Conservation (phyloP, 2,888 invertebrate genomes). For the Eupithecia pulchellata region DNA sequence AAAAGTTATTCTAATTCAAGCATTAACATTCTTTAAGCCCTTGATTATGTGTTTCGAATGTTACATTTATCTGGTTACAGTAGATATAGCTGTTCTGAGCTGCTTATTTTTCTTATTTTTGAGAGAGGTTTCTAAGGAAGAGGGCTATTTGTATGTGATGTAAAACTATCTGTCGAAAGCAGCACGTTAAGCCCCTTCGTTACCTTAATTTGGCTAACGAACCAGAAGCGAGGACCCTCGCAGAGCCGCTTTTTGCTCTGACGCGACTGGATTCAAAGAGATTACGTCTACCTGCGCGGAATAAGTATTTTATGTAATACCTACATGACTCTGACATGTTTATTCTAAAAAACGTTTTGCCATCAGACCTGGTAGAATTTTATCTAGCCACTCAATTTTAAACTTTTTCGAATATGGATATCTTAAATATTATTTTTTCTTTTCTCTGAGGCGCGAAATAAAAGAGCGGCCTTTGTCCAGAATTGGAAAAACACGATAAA, state of each 20-base stretch:
- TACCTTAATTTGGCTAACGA: conserved; percentile 79
- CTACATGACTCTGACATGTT: not conserved
- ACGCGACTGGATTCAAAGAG: conserved; percentile 59
- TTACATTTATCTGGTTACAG: too few relatives aligned
- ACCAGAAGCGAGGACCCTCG: conserved; percentile 69
- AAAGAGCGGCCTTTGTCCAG: too few relatives aligned
- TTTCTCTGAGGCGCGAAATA: too few relatives aligned
- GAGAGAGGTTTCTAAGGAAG: not conserved
- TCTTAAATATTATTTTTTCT: not conserved
- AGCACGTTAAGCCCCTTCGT: not conserved
- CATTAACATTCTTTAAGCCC: too few relatives aligned
- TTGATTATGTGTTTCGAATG: too few relatives aligned
- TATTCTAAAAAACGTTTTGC: not conserved
- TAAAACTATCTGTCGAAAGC: not conserved
- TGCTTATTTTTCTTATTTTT: too few relatives aligned
- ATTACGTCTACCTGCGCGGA: conserved; percentile 36
- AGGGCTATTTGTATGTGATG: not conserved
- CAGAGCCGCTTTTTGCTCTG: conserved; percentile 64
- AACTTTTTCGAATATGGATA: not conserved
- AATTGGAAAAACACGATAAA: too few relatives aligned
- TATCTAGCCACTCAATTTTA: not conserved
- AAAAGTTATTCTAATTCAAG: too few relatives aligned
- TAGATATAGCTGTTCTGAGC: too few relatives aligned
- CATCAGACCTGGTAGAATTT: not conserved
- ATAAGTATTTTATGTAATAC: conserved; percentile 17